These are phyloP conservation scores for Notoglanidium macrostoma DNA, from an alignment of 2,797 vertebrate species.

Conservation along the genomic window DNA sequence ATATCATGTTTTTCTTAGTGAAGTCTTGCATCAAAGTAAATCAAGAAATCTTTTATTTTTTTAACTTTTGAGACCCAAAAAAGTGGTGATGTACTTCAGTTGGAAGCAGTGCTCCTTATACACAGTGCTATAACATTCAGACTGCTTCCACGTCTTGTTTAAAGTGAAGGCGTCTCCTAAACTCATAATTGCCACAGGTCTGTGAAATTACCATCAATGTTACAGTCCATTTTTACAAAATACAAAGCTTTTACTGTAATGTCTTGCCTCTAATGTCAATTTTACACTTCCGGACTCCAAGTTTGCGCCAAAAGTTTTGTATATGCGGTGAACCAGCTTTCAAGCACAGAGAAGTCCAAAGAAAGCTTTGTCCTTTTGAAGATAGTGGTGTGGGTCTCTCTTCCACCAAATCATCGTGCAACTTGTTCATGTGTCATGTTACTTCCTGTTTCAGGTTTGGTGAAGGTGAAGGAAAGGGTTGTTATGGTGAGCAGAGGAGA, in stretches of 20 bases:
- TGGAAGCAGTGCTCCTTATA: background rate
- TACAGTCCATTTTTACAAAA: slow-evolving; percentile 5
- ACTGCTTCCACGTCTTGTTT: background rate
- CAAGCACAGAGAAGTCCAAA: background rate
- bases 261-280: background rate
- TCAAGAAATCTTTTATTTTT: background rate
- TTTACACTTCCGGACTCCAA: background rate
- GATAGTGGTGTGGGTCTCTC: background rate
- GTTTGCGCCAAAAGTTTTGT: background rate
- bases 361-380: background rate
- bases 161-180: background rate
- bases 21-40: slow-evolving; percentile 54
- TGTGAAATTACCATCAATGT: slow-evolving; percentile 17
- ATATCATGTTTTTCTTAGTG: slow-evolving; percentile 57
- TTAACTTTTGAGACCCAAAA: background rate
- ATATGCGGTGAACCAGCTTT: background rate
- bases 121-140: no score
- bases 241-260: background rate
- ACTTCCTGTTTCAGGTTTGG: background rate
- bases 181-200: background rate
- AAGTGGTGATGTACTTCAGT: background rate
- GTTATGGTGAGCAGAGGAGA: background rate
- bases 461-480: background rate
- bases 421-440: background rate
- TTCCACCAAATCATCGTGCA: background rate